Percentiles rank a stretch among this genome's conserved stretches.
These are phyloP conservation scores for Orchesella flavescens DNA, from an alignment of 2,888 invertebrate species.

Conservation along the genomic window DNA sequence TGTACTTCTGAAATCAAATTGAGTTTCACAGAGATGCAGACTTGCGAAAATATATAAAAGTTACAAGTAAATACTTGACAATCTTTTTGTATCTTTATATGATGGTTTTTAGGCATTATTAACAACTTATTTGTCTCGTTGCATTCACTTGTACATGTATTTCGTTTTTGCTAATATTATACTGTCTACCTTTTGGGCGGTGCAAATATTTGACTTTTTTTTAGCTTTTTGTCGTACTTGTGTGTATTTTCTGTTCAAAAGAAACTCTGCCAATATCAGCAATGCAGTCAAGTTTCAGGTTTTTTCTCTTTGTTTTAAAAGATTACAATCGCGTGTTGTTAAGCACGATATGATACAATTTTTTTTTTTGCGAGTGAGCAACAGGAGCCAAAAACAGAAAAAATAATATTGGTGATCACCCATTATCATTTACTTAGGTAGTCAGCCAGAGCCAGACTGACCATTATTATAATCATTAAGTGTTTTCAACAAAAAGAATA, in stretches of 20 bases:
- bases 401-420: neutral
- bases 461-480: constrained; percentile 1
- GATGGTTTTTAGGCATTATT: neutral
- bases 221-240: neutral
- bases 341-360: constrained; percentile 25
- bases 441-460: neutral
- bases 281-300: constrained; percentile 21
- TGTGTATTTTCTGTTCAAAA: neutral
- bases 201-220: constrained; percentile 6
- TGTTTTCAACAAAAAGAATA: neutral
- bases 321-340: neutral
- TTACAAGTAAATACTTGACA: neutral
- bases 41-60: neutral
- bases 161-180: neutral
- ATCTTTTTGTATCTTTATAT: neutral
- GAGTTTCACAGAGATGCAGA: neutral
- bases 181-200: neutral
- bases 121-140: neutral
- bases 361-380: constrained; percentile 15
- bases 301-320: neutral
- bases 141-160: neutral
- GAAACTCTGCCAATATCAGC: neutral
- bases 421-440: neutral
- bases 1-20: neutral
- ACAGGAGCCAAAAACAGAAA: constrained; percentile 28